Percentiles rank a stretch among this genome's conserved stretches.
Evolutionary conservation across 2,888 invertebrate genomes (phyloP).

Genomic region (Galeopsomyia nigrocyanea): DNA sequence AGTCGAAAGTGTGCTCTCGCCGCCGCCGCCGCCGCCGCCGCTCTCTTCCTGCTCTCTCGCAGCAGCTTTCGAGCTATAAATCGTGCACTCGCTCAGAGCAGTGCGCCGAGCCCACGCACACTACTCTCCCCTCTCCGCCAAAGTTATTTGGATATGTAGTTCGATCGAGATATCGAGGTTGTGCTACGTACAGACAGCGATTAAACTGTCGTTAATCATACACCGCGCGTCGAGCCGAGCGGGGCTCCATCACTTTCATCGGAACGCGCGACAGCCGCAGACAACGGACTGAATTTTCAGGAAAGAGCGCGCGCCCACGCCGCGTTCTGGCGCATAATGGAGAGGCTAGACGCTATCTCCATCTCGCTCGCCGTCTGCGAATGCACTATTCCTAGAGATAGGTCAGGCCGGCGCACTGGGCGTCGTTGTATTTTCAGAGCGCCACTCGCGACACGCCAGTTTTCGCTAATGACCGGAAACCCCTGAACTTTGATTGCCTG

Average conservation of each 20-base stretch:
- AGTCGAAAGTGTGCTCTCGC: constrained; percentile 1
- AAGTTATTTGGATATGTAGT: too few relatives aligned
- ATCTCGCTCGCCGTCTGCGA: neutral
- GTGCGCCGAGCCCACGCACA: constrained; percentile 9
- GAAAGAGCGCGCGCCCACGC: constrained; percentile 26
- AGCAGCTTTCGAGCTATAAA: constrained; percentile 11
- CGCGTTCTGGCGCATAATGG: constrained; percentile 20
- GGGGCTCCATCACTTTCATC: too few relatives aligned
- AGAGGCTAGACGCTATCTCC: constrained; percentile 27
- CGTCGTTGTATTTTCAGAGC: constrained; percentile 6
- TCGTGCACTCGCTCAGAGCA: neutral
- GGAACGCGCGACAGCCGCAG: too few relatives aligned
- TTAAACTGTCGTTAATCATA: too few relatives aligned
- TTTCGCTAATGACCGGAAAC: constrained; percentile 45
- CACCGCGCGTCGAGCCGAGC: too few relatives aligned
- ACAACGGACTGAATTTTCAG: too few relatives aligned
- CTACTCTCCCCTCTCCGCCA: neutral
- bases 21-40: neutral
- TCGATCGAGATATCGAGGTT: too few relatives aligned
- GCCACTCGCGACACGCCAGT: constrained; percentile 13
- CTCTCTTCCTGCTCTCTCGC: constrained; percentile 28
- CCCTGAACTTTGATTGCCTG: constrained; percentile 34
- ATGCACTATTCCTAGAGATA: constrained; percentile 37
- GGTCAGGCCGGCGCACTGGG: constrained; percentile 32
- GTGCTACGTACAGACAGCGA: too few relatives aligned